Evolutionary conservation across 2,113 vertebrate genomes (phyloP).

Genomic region (Atlantisia rogersi): DNA sequence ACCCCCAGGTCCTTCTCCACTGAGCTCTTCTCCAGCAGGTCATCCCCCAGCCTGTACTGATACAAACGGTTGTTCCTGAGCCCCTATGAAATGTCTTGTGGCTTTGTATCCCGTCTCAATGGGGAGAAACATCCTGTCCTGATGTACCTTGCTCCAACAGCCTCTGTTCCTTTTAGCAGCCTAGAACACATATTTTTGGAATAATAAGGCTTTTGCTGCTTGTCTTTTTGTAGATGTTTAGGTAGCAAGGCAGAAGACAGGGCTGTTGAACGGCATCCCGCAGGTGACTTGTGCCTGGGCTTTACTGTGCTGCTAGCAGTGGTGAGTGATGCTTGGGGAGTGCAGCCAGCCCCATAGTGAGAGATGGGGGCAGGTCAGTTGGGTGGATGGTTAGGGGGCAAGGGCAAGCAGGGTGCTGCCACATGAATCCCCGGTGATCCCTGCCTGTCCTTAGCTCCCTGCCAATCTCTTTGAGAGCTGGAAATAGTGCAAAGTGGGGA

Average conservation of each 20-base stretch:
- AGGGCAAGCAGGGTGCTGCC: neutral
- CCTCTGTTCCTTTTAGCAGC: neutral
- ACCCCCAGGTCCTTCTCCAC: too few species aligned
- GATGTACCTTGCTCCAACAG: neutral
- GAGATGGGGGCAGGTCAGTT: fast-evolving
- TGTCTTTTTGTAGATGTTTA: neutral
- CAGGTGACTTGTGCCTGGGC: neutral
- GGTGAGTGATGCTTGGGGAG: neutral
- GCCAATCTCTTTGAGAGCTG: neutral
- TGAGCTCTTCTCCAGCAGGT: too few species aligned
- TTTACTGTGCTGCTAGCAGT: fast-evolving
- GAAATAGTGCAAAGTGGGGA: neutral
- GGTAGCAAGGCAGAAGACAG: neutral
- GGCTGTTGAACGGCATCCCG: neutral
- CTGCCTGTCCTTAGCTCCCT: neutral
- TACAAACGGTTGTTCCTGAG: neutral
- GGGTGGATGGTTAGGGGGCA: fast-evolving
- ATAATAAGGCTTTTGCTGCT: neutral
- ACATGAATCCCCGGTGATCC: fast-evolving
- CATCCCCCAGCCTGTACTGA: too few species aligned
- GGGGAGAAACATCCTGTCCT: neutral
- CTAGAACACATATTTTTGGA: neutral
- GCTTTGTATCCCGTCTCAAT: neutral
- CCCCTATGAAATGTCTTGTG: neutral
- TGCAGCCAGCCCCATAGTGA: fast-evolving